Percentiles rank a stretch among this genome's conserved stretches.
Evolutionary conservation across 2,888 invertebrate genomes (phyloP).

Genomic region (Melinopterus prodromus): DNA sequence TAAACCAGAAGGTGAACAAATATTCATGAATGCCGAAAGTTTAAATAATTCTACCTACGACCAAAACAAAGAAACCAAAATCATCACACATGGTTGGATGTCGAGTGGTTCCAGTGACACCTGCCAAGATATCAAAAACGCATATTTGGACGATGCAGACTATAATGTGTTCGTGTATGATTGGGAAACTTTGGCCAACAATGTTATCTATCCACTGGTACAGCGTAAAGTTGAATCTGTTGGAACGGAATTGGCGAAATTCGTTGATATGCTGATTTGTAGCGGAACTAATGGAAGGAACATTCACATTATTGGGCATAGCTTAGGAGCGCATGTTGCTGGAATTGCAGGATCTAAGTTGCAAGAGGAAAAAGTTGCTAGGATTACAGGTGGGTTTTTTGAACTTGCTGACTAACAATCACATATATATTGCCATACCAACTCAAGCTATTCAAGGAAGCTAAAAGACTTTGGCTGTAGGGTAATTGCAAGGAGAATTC

Average conservation of each 20-base stretch:
- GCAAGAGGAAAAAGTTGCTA: constrained; percentile 61
- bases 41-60: constrained; percentile 39
- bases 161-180: constrained; percentile 64
- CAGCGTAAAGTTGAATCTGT: constrained; percentile 60
- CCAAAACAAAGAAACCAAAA: constrained; percentile 54
- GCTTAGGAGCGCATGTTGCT: constrained; percentile 67
- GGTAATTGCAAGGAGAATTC: too few relatives aligned
- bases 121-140: constrained; percentile 61
- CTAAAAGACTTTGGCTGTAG: too few relatives aligned
- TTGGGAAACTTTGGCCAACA: constrained; percentile 55
- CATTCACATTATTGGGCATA: constrained; percentile 68
- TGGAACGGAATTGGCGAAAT: constrained; percentile 60
- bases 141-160: constrained; percentile 59
- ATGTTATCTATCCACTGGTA: constrained; percentile 52
- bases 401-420: too few relatives aligned
- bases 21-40: background rate
- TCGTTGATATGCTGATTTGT: constrained; percentile 58
- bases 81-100: constrained; percentile 66
- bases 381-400: constrained; percentile 66
- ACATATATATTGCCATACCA: too few relatives aligned
- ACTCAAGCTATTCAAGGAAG: too few relatives aligned
- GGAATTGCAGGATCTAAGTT: constrained; percentile 55
- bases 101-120: constrained; percentile 58
- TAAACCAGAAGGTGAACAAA: constrained; percentile 7
- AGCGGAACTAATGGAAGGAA: constrained; percentile 54